Evolutionary conservation across 1,140 invertebrate species (phyloP).

Genomic region (Drosophila littoralis): DNA sequence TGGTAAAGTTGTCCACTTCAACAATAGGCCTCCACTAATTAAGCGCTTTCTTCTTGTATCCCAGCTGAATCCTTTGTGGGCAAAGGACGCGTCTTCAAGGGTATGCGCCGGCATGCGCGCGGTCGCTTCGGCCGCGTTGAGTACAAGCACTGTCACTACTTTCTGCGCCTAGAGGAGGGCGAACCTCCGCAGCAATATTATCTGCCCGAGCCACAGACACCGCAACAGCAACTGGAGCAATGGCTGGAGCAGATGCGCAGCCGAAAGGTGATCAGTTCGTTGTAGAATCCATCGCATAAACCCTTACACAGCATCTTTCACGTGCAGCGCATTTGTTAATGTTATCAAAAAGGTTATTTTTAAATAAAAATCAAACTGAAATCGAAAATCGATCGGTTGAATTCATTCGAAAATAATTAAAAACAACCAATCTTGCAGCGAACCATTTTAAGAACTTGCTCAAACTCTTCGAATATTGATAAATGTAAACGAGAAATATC

Average conservation of each 20-base stretch:
- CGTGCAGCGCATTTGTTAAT: constrained; percentile 16
- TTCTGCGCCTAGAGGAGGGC: constrained; percentile 96
- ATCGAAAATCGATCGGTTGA: background rate
- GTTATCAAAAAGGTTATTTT: constrained; percentile 42
- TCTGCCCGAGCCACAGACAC: constrained; percentile 87
- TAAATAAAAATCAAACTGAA: constrained; percentile 28
- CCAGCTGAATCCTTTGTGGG: constrained; percentile 93
- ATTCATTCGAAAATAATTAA: background rate
- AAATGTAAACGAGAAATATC: too few relatives aligned
- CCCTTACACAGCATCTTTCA: constrained; percentile 3
- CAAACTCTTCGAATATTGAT: too few relatives aligned
- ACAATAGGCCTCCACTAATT: background rate
- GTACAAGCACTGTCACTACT: constrained; percentile 94
- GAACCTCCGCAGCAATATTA: constrained; percentile 94
- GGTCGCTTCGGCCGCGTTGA: constrained; percentile 88
- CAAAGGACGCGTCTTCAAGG: constrained; percentile 92
- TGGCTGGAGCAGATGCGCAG: constrained; percentile 90
- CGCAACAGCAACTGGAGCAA: constrained; percentile 89
- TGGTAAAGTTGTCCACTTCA: constrained; percentile 87
- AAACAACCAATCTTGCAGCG: too few relatives aligned
- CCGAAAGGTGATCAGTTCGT: constrained; percentile 89
- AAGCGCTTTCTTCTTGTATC: constrained; percentile 49
- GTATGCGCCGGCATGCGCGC: constrained; percentile 92
- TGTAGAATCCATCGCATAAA: constrained; percentile 85
- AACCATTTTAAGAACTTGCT: too few relatives aligned